These are phyloP conservation scores for Haemorhous mexicanus DNA, from an alignment of 2,113 vertebrate genomes.

Conservation along the genomic window DNA sequence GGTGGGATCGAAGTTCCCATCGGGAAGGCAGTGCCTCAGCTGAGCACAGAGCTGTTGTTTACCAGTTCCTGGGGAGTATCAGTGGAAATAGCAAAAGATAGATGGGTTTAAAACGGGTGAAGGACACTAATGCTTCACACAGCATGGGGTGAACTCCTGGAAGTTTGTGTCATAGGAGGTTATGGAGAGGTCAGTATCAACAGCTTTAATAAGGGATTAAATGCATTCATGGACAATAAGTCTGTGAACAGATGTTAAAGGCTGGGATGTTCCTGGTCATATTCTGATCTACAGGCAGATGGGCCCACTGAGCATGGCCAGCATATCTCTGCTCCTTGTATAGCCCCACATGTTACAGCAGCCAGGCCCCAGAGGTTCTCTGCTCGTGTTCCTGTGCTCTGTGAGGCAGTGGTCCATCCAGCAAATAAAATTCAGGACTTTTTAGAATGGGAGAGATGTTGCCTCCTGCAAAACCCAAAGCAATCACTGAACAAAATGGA, in stretches of 20 bases:
- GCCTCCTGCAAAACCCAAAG: conserved; percentile 24
- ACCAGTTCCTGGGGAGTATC: neutral
- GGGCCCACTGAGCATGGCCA: neutral
- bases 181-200: neutral
- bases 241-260: neutral
- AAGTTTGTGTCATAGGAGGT: neutral
- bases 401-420: neutral
- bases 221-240: neutral
- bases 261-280: neutral
- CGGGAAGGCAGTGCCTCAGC: neutral
- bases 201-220: conserved; percentile 27
- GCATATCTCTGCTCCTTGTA: neutral
- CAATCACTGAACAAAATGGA: conserved; percentile 49
- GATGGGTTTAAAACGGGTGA: neutral
- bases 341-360: neutral
- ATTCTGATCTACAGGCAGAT: neutral
- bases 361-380: neutral
- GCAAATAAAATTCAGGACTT: neutral
- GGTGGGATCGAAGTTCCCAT: neutral
- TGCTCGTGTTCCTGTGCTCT: neutral
- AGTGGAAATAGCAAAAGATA: neutral
- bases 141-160: neutral
- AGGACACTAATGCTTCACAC: neutral
- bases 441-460: neutral
- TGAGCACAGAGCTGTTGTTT: neutral